phyloP scores from a whole-genome alignment of 2,113 vertebrate species.

The Deroptyus accipitrinus region DNA sequence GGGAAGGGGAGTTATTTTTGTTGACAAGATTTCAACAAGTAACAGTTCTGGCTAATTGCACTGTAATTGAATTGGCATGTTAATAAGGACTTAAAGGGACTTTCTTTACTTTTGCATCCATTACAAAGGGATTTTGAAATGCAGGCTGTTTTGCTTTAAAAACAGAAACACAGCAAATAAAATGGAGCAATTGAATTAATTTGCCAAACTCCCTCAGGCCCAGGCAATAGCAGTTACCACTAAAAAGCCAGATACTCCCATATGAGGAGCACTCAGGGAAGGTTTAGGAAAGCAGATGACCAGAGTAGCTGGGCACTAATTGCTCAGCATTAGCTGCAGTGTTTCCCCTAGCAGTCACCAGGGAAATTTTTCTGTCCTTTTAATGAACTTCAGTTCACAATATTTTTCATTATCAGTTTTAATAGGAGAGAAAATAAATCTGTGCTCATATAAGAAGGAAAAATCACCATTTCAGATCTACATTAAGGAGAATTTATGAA shows the following conservation, averaged over 20 bases:
- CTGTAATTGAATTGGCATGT: constrained; percentile 16
- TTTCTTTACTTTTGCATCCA: not conserved
- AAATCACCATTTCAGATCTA: not conserved
- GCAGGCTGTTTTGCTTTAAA: not conserved
- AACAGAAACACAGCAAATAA: constrained; percentile 18
- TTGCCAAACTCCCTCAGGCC: not conserved
- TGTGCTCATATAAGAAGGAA: not conserved
- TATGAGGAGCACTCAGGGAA: not conserved
- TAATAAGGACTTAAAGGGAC: not conserved
- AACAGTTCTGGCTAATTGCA: constrained; percentile 33
- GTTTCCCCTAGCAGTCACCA: not conserved
- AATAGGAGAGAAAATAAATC: not conserved
- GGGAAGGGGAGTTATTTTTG: constrained; percentile 11
- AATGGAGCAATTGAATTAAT: constrained; percentile 17
- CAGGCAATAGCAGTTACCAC: not conserved
- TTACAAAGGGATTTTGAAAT: constrained; percentile 8
- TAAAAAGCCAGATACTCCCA: not conserved
- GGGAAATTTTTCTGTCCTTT: not conserved
- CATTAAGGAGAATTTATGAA: not conserved
- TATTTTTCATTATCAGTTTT: not conserved
- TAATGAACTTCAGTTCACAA: not conserved
- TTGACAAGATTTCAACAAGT: constrained; percentile 40
- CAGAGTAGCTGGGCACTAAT: not conserved
- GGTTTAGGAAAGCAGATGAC: not conserved
- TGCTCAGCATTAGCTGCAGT: not conserved